Base-by-base conservation (phyloP, 2,797 vertebrate genomes). In the Ceyx erithaca region DNA sequence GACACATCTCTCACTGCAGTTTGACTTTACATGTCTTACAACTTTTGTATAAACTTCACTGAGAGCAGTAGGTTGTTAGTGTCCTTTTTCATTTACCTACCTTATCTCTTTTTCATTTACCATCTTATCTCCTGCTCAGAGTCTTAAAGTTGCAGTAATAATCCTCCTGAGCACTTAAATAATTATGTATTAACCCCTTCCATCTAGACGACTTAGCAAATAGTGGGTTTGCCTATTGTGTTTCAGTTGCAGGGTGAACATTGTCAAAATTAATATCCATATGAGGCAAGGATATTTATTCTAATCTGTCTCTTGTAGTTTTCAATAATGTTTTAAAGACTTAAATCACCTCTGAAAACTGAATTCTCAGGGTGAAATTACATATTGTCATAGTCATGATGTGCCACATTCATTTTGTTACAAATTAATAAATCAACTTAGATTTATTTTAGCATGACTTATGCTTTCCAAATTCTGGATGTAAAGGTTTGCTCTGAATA, bases 401-500 rank as follows among this genome's bases (percentile, higher is more conserved):
- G 62, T 95, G 85, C 80, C 69, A 23, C 72, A 80, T 96, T 96
- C 92, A 69, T 97, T 96, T 94, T 95, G 93, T 90, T 96, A 96
- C 93, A 97, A 97, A 97, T 92, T 79, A 96, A 96, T 96, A 73
- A 78, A 96, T 97, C 80, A 75, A 69, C 89, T 96, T 92, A 97
- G 95, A 97, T 97, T 96, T 97, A 96, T 96, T 96, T 95, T 95
- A 95, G 82, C 94, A 87, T 95, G 86, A 94, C 49, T 96, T 96
- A 91, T 94, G 92, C 81, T 95, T 94, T 93, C 73, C 61, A 89
- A 93, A 88, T 95, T 70, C 78, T 87, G 93, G 93, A 92, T 95
- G 93, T 96, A 93, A 96, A 94, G 91, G 87, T 94, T 96, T 64
- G 31, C 62, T 94, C 77, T 92, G 89, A 95, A 90, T 69, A 95